Base-by-base conservation (phyloP, 2,113 vertebrate species). In the Microcebus lehilahytsara region DNA sequence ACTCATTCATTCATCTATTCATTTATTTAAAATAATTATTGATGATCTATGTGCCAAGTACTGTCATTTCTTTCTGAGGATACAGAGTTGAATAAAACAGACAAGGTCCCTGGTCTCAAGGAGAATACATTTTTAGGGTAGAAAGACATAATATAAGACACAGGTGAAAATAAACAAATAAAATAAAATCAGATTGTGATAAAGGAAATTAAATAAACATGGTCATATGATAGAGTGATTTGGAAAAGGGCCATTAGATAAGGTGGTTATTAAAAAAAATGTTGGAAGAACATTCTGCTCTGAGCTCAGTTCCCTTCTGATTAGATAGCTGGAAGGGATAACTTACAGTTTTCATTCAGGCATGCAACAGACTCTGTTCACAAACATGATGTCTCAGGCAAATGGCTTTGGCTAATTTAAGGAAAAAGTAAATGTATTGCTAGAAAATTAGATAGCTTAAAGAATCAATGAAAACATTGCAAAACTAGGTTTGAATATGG, bases 131-230 rank as follows among this genome's bases (percentile, higher is more conserved):
- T 84, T 84, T 83, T 37, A 40, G n/a, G 32, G 40, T 80, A 37
- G 37, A 96, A 80, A 81, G 89, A 53, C 9, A 66, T 12, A 90
- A 78, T 4, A 25, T 3, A 62, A 62, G 23, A 51, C 13, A 71
- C 12, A 69, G 19, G n/a, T 27, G 30, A 58, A 94, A 83, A 92
- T 23, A 90, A 87, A 87, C 9, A 90, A 87, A 87, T 9, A 90
- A 87, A 85, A 67, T 9, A 86, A 53, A 25, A 79, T 66, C 14
- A 95, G 37, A 75, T 6, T n/a, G 14, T 89, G 56, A 83, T 49
- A 91, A 91, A 93, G 51, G 16, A 95, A 94, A 87, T 56, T 79
- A 53, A 88, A 66, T 30, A 88, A 67, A 85, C 46, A 93, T 22
- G 49, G 49, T 67, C 17, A 78, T 7, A 4, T 22, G 9, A 75